Base-by-base conservation (phyloP, 2,888 invertebrate species). In the Aphodius sticticus region DNA sequence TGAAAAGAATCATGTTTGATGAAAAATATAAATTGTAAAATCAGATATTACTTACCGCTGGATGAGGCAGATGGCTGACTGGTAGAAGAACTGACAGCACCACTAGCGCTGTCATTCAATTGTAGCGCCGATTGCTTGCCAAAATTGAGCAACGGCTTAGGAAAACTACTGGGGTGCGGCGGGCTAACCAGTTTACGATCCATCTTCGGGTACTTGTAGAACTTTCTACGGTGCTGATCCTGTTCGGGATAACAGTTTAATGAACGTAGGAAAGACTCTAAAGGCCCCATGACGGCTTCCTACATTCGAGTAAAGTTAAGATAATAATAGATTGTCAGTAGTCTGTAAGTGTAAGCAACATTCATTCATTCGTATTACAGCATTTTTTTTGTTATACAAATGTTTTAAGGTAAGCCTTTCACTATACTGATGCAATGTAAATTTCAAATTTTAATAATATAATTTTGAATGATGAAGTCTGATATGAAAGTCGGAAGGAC, bases 191-290 rank as follows among this genome's bases (percentile, higher is more conserved):
- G 7, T 3, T 69, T 70, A 36, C 69, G 75, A 38, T 76, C 77
- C 70, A 74, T 72, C 9, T 71, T 71, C 15, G 16, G 71, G 71
- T 26, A 71, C 35, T 16, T 71, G 71, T 16, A 71, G 26, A 71
- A 15, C 71, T 81, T 78, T 69, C 81, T 83, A 6, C 78, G 80
- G 37, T 86, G 86, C 76, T 87, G 87, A 79, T 88, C 89, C 76
- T 86, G 88, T 81, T 88, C 88, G 6, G 88, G 88, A 80, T 87
- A 87, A 80, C 87, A 88, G 79, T 88, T 87, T 35, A 74, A 36
- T 6, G 88, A 88, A 3, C 88, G 85, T 74, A 89, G 82, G 79
- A 89, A 88, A 4, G 87, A 87, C 82, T 89, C 88, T 71, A 89
- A 82, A 1, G 88, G 89, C 9, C 89, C 88, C 88, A 89, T 84